phyloP scores from a whole-genome alignment of 2,797 vertebrate genomes.

The Hemitrygon akajei region DNA sequence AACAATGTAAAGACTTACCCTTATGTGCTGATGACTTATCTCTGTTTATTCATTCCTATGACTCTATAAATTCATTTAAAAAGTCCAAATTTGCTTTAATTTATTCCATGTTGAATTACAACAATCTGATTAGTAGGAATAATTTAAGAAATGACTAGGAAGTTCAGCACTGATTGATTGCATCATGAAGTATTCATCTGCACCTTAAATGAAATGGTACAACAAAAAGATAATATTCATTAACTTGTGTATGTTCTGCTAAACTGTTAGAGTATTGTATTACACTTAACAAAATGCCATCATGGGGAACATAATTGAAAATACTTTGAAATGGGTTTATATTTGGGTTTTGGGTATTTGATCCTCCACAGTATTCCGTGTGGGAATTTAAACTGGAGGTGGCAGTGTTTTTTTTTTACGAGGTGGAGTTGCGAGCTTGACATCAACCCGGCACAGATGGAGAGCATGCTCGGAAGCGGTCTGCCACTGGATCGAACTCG shows the following conservation, averaged over 20 bases:
- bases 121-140: background rate
- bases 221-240: background rate
- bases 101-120: slow-evolving; percentile 5
- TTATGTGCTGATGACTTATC: background rate
- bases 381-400: no score
- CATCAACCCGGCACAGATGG: no score
- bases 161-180: background rate
- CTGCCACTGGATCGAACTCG: no score
- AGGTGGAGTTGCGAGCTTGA: no score
- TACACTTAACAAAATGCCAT: background rate
- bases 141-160: background rate
- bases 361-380: no score
- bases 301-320: background rate
- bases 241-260: background rate
- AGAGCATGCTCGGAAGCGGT: no score
- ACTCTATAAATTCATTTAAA: background rate
- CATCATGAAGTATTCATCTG: background rate
- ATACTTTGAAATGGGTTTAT: background rate
- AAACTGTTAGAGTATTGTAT: background rate
- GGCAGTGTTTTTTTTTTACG: no score
- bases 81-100: background rate
- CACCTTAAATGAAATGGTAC: background rate
- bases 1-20: background rate
- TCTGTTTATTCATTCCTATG: background rate
- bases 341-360: no score